Evolutionary conservation across 2,797 vertebrate genomes (phyloP).

Genomic region (Aldrovandia affinis): DNA sequence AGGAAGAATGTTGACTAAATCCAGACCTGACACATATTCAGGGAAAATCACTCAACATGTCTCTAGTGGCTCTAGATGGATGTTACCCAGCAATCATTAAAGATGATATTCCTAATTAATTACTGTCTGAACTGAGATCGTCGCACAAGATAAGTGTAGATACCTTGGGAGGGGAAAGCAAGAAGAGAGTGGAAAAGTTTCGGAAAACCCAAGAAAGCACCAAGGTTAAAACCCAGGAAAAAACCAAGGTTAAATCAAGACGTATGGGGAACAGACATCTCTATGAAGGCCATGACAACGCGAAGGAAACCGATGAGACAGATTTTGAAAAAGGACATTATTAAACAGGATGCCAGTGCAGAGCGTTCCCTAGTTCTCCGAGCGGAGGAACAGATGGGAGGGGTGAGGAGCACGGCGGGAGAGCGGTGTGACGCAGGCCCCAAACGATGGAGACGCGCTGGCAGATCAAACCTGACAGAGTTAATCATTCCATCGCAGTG

Average conservation of each 20-base stretch:
- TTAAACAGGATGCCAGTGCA: background rate
- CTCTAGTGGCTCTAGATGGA: background rate
- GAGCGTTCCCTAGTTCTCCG: background rate
- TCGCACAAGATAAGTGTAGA: background rate
- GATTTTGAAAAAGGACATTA: background rate
- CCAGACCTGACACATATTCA: too few species aligned
- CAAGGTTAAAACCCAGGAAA: constrained; percentile 18
- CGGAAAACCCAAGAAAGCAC: constrained; percentile 22
- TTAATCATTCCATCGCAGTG: background rate
- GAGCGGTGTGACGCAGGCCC: constrained; percentile 9
- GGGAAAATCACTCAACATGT: too few species aligned
- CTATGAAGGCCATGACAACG: background rate
- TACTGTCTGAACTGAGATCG: constrained; percentile 25
- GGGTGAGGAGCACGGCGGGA: constrained; percentile 4
- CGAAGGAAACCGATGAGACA: background rate
- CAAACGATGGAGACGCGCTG: background rate
- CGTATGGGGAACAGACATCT: background rate
- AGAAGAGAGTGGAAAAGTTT: constrained; percentile 24
- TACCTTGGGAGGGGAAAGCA: constrained; percentile 32
- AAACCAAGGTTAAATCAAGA: background rate
- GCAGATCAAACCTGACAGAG: constrained; percentile 6
- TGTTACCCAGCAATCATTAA: constrained; percentile 26
- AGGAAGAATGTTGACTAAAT: too few species aligned
- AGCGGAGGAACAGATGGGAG: constrained; percentile 4
- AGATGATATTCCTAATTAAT: constrained; percentile 44